A percentile compares a stretch with the other conserved stretches of the same genome.
Conservation (phyloP, 2,797 vertebrate species). For the Oceanodroma leucorhoa region DNA sequence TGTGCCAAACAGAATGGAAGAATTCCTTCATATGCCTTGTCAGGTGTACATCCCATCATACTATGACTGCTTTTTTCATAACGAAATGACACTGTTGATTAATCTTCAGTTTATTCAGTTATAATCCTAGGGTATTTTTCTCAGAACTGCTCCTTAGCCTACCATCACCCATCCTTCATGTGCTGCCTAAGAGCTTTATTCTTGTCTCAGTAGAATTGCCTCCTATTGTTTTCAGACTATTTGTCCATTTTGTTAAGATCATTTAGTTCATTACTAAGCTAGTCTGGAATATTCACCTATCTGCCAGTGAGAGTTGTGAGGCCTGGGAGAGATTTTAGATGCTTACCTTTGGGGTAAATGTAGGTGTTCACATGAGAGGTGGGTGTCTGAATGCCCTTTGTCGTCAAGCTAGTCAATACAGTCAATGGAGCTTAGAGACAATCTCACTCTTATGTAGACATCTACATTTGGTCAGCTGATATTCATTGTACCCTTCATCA, state of each 20-base stretch:
- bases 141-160: background rate
- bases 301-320: background rate
- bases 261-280: background rate
- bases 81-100: background rate
- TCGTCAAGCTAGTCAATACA: background rate
- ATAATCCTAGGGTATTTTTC: background rate
- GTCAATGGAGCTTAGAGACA: background rate
- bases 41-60: background rate
- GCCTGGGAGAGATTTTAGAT: background rate
- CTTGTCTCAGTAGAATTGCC: background rate
- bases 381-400: background rate
- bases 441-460: background rate
- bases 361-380: background rate
- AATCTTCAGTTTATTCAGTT: background rate
- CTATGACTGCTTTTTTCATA: background rate
- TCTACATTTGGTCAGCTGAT: background rate
- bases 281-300: background rate
- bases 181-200: background rate
- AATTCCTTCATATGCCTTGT: background rate
- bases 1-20: background rate
- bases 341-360: background rate
- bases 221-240: background rate
- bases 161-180: background rate
- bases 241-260: background rate
- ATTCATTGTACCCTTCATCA: background rate